Conservation (phyloP, 2,888 invertebrate genomes). For the Drosophila setosimentum region DNA sequence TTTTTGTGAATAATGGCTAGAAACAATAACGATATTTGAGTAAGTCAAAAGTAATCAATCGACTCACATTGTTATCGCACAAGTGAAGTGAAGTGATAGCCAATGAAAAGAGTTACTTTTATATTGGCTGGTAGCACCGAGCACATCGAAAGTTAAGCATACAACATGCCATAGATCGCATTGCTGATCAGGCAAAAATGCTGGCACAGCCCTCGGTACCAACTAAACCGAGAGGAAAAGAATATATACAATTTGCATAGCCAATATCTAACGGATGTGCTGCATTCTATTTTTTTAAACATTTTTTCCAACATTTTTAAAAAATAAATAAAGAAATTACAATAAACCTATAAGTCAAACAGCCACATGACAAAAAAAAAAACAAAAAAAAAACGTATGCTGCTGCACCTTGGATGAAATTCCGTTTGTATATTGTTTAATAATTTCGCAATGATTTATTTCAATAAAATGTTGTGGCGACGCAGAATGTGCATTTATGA, state of each 20-base stretch:
- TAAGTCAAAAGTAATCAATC: neutral
- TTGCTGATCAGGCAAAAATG: constrained; percentile 26
- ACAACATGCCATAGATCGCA: neutral
- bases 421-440: constrained; percentile 64
- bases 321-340: neutral
- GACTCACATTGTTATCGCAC: neutral
- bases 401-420: constrained; percentile 18
- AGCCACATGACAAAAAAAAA: constrained; percentile 24
- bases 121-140: neutral
- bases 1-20: neutral
- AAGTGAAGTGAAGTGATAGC: neutral
- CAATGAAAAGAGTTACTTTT: neutral
- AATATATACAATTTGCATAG: constrained; percentile 77
- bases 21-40: neutral
- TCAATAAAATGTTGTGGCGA: constrained; percentile 22
- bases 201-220: constrained; percentile 8
- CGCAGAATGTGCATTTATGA: constrained; percentile 25
- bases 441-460: constrained; percentile 69
- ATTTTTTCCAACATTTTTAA: neutral
- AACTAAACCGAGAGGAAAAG: constrained; percentile 18
- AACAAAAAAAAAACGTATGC: constrained; percentile 7
- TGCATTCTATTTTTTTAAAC: constrained; percentile 21
- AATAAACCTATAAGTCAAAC: constrained; percentile 4
- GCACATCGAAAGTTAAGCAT: neutral
- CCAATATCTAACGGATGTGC: constrained; percentile 69